phyloP scores from a whole-genome alignment of 2,797 vertebrate genomes.

The Poecilia velifera region DNA sequence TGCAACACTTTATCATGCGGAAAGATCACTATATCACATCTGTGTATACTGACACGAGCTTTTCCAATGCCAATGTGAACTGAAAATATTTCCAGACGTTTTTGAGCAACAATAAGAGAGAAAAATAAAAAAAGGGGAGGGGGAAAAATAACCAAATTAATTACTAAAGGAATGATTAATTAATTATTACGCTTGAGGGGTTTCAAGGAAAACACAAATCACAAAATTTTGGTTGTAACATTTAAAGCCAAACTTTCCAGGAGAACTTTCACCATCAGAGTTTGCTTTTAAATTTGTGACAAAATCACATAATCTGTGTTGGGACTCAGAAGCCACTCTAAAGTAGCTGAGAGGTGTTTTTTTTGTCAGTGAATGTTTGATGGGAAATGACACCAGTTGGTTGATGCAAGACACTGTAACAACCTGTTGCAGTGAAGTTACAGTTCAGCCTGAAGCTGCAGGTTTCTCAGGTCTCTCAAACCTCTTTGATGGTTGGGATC shows the following conservation, averaged over 20 bases:
- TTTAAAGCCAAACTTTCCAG: neutral
- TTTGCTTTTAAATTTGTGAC: neutral
- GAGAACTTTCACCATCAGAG: neutral
- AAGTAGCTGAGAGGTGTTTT: neutral
- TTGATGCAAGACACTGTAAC: constrained; percentile 6
- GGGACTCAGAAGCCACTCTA: neutral
- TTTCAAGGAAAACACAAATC: neutral
- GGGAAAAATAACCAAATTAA: neutral
- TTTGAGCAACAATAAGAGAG: constrained; percentile 18
- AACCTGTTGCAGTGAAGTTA: neutral
- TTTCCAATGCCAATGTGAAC: neutral
- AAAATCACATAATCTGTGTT: neutral
- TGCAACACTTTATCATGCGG: constrained; percentile 46
- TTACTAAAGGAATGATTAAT: neutral
- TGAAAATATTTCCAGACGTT: constrained; percentile 31
- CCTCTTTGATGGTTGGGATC: neutral
- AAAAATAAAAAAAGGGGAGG: constrained; percentile 20
- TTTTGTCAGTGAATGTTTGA: neutral
- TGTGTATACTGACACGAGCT: constrained; percentile 30
- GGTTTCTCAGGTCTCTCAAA: constrained; percentile 4
- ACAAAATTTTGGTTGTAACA: neutral
- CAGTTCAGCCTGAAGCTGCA: constrained; percentile 5
- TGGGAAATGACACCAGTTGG: neutral
- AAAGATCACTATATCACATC: constrained; percentile 47
- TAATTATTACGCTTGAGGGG: neutral